Conservation (phyloP, 2,888 invertebrate species). For the Lysandra bellargus region DNA sequence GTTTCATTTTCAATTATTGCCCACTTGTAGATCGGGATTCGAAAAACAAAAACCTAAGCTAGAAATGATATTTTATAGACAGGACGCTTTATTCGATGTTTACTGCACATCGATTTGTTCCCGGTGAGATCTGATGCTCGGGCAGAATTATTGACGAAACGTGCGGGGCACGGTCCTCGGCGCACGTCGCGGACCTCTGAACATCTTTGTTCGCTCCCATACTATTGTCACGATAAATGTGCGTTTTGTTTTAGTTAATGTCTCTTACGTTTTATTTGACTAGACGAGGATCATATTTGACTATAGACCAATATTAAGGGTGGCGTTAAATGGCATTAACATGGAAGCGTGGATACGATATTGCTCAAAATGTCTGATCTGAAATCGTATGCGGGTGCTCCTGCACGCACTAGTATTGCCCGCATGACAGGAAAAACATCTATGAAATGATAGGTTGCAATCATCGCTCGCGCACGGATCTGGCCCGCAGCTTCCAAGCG, state of each 20-base stretch:
- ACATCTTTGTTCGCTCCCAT: constrained; percentile 48
- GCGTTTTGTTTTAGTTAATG: constrained; percentile 25
- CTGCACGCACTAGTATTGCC: too few species aligned
- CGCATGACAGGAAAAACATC: background rate
- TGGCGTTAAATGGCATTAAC: background rate
- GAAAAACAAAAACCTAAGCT: constrained; percentile 72
- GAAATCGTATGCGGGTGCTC: background rate
- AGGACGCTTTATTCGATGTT: constrained; percentile 75
- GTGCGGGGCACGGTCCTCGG: constrained; percentile 64
- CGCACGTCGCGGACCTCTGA: constrained; percentile 54
- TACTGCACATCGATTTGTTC: constrained; percentile 75
- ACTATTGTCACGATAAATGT: constrained; percentile 37
- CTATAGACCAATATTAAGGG: background rate
- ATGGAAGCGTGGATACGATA: too few species aligned
- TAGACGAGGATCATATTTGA: background rate
- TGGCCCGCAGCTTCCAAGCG: too few species aligned
- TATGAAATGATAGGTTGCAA: background rate
- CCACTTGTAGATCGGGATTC: constrained; percentile 79
- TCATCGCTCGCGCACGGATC: too few species aligned
- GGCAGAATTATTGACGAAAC: constrained; percentile 78
- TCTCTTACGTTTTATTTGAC: background rate
- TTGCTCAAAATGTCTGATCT: background rate
- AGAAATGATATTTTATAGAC: constrained; percentile 79
- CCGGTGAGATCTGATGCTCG: constrained; percentile 72
- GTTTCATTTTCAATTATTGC: constrained; percentile 81